Evolutionary conservation across 2,797 vertebrate genomes (phyloP).

Genomic region (Lutjanus campechanus): DNA sequence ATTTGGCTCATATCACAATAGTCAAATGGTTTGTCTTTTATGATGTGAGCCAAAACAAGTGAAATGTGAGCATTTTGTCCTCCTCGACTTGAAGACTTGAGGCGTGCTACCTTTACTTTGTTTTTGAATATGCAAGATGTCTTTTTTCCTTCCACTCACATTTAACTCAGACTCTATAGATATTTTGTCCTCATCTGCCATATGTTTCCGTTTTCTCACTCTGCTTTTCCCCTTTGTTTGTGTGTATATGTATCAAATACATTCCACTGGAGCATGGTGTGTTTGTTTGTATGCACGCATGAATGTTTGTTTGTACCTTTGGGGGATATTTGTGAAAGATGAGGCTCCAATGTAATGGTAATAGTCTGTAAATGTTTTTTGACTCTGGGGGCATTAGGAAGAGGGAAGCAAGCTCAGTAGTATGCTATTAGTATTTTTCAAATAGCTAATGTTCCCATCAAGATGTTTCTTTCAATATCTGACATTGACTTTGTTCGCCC

Average conservation of each 20-base stretch:
- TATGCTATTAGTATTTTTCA: conserved; percentile 7
- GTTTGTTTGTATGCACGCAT: background rate
- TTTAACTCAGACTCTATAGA: background rate
- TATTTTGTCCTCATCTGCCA: background rate
- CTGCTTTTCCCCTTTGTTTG: background rate
- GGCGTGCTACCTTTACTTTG: no score
- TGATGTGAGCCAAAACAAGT: no score
- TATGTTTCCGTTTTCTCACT: background rate
- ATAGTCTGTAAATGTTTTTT: conserved; percentile 22
- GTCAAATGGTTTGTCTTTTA: no score
- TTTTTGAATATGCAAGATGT: background rate
- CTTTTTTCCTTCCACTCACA: background rate
- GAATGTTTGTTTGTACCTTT: conserved; percentile 15
- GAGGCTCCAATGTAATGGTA: conserved; percentile 17
- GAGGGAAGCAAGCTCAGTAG: background rate
- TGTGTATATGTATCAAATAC: background rate
- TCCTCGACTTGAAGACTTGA: no score
- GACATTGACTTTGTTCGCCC: background rate
- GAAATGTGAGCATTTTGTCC: no score
- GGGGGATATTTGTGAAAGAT: conserved; percentile 30
- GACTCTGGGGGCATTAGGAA: background rate
- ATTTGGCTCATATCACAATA: no score
- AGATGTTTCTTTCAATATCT: conserved; percentile 4
- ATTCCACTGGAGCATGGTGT: background rate
- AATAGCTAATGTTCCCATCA: conserved; percentile 7